These are phyloP conservation scores for Cataglyphis cursor DNA, from an alignment of 2,888 invertebrate genomes.

Conservation along the genomic window DNA sequence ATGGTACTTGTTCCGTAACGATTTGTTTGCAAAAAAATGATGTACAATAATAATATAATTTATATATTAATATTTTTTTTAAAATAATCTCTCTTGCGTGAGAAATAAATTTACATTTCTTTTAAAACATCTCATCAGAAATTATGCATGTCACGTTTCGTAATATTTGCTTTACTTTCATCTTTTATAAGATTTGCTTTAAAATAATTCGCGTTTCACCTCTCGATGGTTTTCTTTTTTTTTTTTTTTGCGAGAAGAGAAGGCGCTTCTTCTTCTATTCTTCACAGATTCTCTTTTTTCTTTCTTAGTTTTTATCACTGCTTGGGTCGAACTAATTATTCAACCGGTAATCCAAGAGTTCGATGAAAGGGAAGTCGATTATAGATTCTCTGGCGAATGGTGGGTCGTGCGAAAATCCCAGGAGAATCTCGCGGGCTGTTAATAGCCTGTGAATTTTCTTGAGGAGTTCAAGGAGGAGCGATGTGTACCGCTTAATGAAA, in stretches of 20 bases:
- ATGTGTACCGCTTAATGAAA: constrained; percentile 39
- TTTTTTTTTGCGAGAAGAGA: not conserved
- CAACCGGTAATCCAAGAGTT: constrained; percentile 34
- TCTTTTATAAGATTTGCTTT: constrained; percentile 10
- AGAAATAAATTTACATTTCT: not conserved
- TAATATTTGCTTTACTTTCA: not conserved
- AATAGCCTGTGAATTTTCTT: constrained; percentile 54
- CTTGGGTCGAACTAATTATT: constrained; percentile 39
- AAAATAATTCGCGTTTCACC: not conserved
- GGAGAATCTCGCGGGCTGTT: constrained; percentile 23
- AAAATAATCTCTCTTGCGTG: too few relatives aligned
- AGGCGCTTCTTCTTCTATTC: not conserved
- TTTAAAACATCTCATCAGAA: not conserved
- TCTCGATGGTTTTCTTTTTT: not conserved
- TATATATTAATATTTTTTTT: not conserved
- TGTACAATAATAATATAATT: not conserved
- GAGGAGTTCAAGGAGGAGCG: not conserved
- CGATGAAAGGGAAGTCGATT: constrained; percentile 50
- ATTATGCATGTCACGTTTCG: not conserved
- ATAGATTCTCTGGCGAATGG: constrained; percentile 22
- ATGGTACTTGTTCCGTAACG: not conserved
- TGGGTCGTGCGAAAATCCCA: not conserved
- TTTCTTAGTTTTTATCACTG: constrained; percentile 4
- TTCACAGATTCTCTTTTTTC: not conserved
- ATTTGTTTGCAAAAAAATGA: not conserved